phyloP scores from a whole-genome alignment of 2,888 invertebrate species.

The Dione juno region DNA sequence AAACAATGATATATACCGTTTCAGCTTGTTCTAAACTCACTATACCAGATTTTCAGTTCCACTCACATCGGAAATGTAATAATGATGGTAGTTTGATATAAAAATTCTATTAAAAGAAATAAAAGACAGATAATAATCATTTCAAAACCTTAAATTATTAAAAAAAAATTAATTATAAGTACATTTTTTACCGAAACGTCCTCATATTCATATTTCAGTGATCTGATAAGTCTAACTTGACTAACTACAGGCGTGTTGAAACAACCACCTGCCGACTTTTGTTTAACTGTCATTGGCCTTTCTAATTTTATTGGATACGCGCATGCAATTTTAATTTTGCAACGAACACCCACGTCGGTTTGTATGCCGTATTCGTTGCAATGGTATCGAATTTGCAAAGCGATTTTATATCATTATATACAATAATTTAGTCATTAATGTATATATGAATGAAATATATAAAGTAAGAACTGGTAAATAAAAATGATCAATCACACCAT shows the following conservation, averaged over 20 bases:
- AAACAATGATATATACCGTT: no score
- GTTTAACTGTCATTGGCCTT: slow-evolving; percentile 44
- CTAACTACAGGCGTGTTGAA: slow-evolving; percentile 25
- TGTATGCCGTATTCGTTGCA: slow-evolving; percentile 34
- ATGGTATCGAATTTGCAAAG: slow-evolving; percentile 32
- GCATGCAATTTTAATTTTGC: slow-evolving; percentile 47
- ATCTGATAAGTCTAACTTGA: slow-evolving; percentile 33
- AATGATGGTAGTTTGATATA: no score
- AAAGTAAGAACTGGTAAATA: background rate
- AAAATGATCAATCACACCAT: slow-evolving; percentile 29
- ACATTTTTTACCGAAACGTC: background rate
- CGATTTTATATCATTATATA: slow-evolving; percentile 23
- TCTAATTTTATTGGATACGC: slow-evolving; percentile 49
- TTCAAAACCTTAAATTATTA: background rate
- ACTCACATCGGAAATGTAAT: no score
- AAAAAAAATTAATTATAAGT: background rate
- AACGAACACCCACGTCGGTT: slow-evolving; percentile 46
- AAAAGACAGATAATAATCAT: no score
- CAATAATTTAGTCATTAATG: slow-evolving; percentile 10
- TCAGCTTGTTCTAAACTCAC: no score
- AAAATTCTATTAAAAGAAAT: no score
- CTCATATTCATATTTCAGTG: background rate
- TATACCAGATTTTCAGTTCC: no score
- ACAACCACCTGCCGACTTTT: slow-evolving; percentile 40
- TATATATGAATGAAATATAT: background rate